Conservation (phyloP, 2,888 invertebrate species). For the Camponotus fellah region DNA sequence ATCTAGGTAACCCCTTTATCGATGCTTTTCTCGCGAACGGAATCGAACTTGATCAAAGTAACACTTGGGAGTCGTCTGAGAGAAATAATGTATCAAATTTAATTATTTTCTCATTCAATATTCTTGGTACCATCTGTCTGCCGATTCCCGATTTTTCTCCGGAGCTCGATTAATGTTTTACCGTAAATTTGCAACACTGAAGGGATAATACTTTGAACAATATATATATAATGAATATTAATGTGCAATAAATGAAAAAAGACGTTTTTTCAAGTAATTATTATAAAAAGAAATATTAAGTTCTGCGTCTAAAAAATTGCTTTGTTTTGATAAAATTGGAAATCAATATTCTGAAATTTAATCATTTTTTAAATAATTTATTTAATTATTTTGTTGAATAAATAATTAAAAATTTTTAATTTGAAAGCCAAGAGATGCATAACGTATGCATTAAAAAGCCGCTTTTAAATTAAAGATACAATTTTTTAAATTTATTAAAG, state of each 20-base stretch:
- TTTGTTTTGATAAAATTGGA: slow-evolving; percentile 11
- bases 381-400: slow-evolving; percentile 5
- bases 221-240: background rate
- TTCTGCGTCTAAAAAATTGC: background rate
- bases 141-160: background rate
- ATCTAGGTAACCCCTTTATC: slow-evolving; percentile 56
- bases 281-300: background rate
- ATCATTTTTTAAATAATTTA: slow-evolving; percentile 15
- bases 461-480: slow-evolving; percentile 15
- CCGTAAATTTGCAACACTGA: background rate
- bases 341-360: slow-evolving; percentile 29
- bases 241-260: background rate
- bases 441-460: background rate
- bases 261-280: background rate
- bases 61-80: slow-evolving; percentile 21
- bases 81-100: slow-evolving; percentile 40
- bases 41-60: slow-evolving; percentile 19
- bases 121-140: background rate
- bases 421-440: slow-evolving; percentile 7
- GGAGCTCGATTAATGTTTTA: slow-evolving; percentile 8
- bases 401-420: slow-evolving; percentile 45
- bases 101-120: slow-evolving; percentile 33
- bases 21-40: slow-evolving; percentile 22
- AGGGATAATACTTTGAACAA: background rate
- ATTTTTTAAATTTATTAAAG: slow-evolving; percentile 7